These are phyloP conservation scores for Lutjanus campechanus DNA, from an alignment of 2,797 vertebrate genomes.

Conservation along the genomic window DNA sequence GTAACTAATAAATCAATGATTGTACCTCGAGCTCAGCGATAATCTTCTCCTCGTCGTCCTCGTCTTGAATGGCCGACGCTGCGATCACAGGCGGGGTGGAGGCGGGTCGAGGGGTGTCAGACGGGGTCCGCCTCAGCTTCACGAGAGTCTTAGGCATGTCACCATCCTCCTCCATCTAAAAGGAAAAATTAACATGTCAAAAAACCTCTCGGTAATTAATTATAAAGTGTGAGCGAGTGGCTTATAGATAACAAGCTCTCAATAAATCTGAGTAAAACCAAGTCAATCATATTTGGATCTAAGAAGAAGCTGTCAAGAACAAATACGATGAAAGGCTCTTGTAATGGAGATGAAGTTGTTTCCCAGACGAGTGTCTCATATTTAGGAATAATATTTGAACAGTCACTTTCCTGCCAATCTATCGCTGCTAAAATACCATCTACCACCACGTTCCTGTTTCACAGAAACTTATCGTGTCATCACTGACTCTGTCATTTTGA, in stretches of 20 bases:
- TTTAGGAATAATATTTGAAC: not conserved
- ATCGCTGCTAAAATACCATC: too few species aligned
- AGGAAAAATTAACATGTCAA: constrained; percentile 2
- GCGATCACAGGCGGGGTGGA: constrained; percentile 94
- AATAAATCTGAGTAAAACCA: not conserved
- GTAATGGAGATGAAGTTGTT: not conserved
- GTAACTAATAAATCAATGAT: fast-evolving
- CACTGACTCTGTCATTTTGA: too few species aligned
- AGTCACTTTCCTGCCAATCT: not conserved
- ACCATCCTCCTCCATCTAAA: constrained; percentile 91
- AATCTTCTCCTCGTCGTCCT: constrained; percentile 93
- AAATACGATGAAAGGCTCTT: not conserved
- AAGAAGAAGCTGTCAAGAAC: not conserved
- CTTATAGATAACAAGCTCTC: not conserved
- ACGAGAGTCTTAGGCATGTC: constrained; percentile 91
- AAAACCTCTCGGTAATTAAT: too few species aligned
- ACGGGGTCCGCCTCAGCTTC: constrained; percentile 92
- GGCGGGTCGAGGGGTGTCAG: constrained; percentile 90
- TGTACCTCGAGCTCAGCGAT: constrained; percentile 94
- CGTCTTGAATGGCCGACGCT: constrained; percentile 90
- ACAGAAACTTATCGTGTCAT: too few species aligned
- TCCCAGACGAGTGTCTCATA: not conserved
- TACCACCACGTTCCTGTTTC: too few species aligned
- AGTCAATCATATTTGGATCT: not conserved
- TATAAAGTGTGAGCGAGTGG: too few species aligned